Evolutionary conservation across 1,140 invertebrate species (phyloP).

Genomic region (Solenopsis invicta): DNA sequence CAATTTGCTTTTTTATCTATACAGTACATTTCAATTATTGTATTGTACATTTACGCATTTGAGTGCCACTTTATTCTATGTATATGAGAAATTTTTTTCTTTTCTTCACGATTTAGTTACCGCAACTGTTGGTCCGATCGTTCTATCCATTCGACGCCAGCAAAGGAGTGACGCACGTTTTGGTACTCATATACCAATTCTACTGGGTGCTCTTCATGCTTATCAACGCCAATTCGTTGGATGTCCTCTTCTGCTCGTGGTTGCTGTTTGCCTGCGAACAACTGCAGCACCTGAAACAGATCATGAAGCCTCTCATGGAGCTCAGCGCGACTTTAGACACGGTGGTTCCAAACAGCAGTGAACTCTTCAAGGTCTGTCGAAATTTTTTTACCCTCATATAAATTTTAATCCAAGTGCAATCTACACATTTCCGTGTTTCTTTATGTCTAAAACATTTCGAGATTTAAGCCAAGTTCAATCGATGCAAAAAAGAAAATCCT

Average conservation of each 20-base stretch:
- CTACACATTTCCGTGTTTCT: neutral
- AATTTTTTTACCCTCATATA: neutral
- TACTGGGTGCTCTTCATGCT: conserved; percentile 92
- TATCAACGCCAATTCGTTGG: conserved; percentile 91
- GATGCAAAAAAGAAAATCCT: neutral
- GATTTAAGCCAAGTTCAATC: neutral
- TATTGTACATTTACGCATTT: neutral
- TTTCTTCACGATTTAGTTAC: conserved; percentile 84
- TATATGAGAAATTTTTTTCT: neutral
- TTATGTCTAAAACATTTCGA: neutral
- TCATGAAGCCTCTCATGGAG: conserved; percentile 95
- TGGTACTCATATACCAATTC: conserved; percentile 91
- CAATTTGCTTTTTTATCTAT: neutral
- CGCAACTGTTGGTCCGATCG: conserved; percentile 91
- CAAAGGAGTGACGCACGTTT: conserved; percentile 89
- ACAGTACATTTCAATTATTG: neutral
- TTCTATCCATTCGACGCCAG: conserved; percentile 93
- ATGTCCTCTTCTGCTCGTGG: conserved; percentile 94
- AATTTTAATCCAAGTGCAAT: neutral
- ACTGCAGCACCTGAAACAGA: conserved; percentile 93
- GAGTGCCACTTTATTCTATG: neutral
- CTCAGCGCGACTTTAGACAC: conserved; percentile 93
- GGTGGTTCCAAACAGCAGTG: conserved; percentile 92
- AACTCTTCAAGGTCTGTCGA: conserved; percentile 89
- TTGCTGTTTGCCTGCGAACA: conserved; percentile 94